Conservation (phyloP, 2,113 vertebrate genomes). For the Brachionichthys hirsutus region DNA sequence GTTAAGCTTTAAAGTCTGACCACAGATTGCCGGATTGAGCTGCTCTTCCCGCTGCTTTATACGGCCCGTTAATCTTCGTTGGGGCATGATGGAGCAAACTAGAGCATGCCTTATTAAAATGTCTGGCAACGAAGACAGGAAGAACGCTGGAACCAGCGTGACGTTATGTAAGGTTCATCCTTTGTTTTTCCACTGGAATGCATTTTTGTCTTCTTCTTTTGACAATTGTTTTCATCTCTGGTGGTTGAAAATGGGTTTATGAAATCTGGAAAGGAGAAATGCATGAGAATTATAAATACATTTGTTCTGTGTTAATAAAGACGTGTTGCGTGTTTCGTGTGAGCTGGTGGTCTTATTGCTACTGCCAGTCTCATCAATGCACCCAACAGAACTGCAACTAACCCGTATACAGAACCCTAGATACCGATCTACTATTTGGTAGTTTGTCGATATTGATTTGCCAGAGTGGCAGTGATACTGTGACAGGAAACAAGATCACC, state of each 20-base stretch:
- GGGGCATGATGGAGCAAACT: constrained; percentile 55
- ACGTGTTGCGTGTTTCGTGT: too few species aligned
- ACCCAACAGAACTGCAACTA: too few species aligned
- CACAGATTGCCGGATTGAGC: constrained; percentile 61
- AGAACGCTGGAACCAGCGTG: constrained; percentile 29
- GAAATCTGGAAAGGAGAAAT: background rate
- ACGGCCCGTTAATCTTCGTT: constrained; percentile 56
- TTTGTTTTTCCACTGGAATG: constrained; percentile 40
- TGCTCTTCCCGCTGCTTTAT: constrained; percentile 43
- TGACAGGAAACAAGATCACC: too few species aligned
- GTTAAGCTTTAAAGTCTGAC: constrained; percentile 61
- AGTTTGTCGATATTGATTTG: too few species aligned
- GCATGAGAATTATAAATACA: background rate
- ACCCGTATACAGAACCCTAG: too few species aligned
- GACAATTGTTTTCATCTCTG: background rate
- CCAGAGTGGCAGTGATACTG: too few species aligned
- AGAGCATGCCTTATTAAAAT: constrained; percentile 58
- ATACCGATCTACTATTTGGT: too few species aligned
- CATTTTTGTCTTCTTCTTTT: constrained; percentile 23
- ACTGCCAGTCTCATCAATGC: too few species aligned
- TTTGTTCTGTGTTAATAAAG: too few species aligned
- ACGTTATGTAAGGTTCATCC: constrained; percentile 54
- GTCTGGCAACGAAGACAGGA: constrained; percentile 27
- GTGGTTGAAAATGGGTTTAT: background rate
- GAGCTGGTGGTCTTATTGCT: too few species aligned